Evolutionary conservation across 2,113 vertebrate species (phyloP), one percentile per base, ranked within the genome.

Genomic region (Neotoma lepida): DNA sequence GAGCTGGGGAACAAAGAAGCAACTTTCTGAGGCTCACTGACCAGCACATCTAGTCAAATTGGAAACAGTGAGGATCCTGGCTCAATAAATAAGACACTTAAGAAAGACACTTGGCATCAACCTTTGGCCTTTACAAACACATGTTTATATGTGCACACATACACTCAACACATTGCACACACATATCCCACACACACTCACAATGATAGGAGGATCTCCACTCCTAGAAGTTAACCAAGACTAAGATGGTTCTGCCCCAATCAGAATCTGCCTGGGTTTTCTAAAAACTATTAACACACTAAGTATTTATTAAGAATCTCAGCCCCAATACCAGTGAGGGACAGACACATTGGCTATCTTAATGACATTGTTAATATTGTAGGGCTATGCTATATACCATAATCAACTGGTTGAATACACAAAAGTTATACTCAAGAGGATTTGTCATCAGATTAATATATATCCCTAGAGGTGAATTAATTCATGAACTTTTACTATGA

Each of bases 401-500:
- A 17, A 33, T 39, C 33, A 49, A 20, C 17, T 18, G 14, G 9
- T 35, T 10, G 9, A 26, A 30, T 39, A 1, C 28, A 56, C 46
- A 26, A 35, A 13, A 44, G 6, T 39, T 82, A 17, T 51, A 41
- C n/a, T 22, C 71, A 66, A 28, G 13, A 44, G 30, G 33, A 14
- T 13, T 20, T 78, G 61, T 22, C 85, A 46, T 5, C 61, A 58
- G 12, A 24, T 46, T 24, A 87, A 78, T 13, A 9, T 81, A 33
- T 35, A 88, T n/a, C 51, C 22, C 0, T 49, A 39, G 15, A 22
- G 58, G 24, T 85, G 51, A 58, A 78, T 54, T 88, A 70, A 84
- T 78, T 85, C 44, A 77, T 82, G 13, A 92, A 63, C 8, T 82
- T 90, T 95, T 61, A 10, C 66, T 87, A 77, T 78, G 39, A 86